Conservation (phyloP, 1,140 invertebrate genomes). For the Brachionus sp. region DNA sequence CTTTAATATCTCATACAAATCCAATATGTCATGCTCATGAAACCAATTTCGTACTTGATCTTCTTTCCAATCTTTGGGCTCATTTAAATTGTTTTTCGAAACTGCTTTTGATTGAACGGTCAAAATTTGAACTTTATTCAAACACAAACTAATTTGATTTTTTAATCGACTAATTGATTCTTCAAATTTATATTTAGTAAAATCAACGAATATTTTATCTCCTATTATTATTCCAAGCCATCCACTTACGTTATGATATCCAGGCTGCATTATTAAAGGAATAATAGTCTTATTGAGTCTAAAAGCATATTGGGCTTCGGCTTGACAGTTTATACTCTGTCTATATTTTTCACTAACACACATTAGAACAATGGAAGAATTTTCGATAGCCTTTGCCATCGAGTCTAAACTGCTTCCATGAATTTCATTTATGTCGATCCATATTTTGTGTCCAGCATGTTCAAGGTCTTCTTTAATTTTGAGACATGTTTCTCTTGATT, state of each 20-base stretch:
- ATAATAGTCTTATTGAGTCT: constrained; percentile 52
- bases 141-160: constrained; percentile 25
- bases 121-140: neutral
- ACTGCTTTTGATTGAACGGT: neutral
- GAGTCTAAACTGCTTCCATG: constrained; percentile 53
- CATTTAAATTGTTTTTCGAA: neutral
- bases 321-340: constrained; percentile 54
- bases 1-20: neutral
- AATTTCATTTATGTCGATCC: constrained; percentile 50
- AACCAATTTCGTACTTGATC: neutral
- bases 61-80: neutral
- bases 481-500: neutral
- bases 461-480: neutral
- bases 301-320: constrained; percentile 56
- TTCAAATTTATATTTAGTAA: constrained; percentile 31
- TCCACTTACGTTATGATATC: constrained; percentile 51
- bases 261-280: constrained; percentile 51
- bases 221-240: constrained; percentile 56
- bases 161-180: neutral
- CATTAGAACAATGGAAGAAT: constrained; percentile 52
- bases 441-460: constrained; percentile 22
- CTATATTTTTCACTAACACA: constrained; percentile 57
- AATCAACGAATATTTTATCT: constrained; percentile 53
- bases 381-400: constrained; percentile 58
- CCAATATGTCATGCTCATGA: neutral